These are phyloP conservation scores for Premnoplex brunnescens DNA, from an alignment of 2,797 vertebrate species.

Conservation along the genomic window DNA sequence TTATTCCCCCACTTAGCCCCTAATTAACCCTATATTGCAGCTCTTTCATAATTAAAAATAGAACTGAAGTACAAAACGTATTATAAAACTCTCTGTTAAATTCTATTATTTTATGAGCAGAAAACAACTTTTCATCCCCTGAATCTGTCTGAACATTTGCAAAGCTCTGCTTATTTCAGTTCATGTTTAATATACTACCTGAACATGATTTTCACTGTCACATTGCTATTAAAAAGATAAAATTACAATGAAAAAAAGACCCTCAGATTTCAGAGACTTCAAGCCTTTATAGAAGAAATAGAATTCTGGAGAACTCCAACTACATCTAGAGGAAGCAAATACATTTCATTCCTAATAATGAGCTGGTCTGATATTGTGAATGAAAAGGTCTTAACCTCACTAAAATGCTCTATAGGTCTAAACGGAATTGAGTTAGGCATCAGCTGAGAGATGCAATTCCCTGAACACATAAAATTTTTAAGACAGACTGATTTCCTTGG, in stretches of 20 bases:
- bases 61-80: background rate
- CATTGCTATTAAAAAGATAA: background rate
- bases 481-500: background rate
- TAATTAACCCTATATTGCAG: background rate
- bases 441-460: constrained; percentile 2
- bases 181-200: background rate
- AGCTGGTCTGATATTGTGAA: background rate
- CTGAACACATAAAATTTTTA: constrained; percentile 22
- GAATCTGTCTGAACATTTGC: background rate
- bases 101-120: background rate
- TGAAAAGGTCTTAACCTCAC: constrained; percentile 55
- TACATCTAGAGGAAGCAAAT: constrained; percentile 34
- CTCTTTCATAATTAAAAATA: background rate
- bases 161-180: background rate
- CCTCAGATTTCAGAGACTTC: background rate
- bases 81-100: background rate
- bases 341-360: constrained; percentile 13
- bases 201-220: background rate
- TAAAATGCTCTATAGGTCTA: constrained; percentile 39
- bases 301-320: constrained; percentile 3
- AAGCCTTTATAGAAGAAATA: background rate
- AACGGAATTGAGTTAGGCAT: background rate
- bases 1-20: background rate
- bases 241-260: background rate
- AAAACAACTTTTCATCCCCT: background rate